phyloP scores from a whole-genome alignment of 1,140 invertebrate genomes.

The Orussus abietinus region DNA sequence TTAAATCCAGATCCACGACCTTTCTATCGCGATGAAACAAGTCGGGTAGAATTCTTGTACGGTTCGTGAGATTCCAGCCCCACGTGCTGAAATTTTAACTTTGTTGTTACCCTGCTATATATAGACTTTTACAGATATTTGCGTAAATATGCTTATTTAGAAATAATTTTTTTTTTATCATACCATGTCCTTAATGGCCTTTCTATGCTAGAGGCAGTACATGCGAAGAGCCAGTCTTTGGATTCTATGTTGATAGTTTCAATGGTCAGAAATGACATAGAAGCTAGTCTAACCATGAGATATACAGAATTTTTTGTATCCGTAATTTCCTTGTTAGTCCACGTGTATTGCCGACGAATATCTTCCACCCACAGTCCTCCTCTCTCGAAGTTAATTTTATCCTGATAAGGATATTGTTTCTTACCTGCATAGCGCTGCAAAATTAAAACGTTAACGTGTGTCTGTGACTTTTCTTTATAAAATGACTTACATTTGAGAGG shows the following conservation, averaged over 20 bases:
- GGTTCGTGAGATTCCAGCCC: conserved; percentile 63
- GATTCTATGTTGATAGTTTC: conserved; percentile 61
- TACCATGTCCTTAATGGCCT: conserved; percentile 62
- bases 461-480: background rate
- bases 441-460: conserved; percentile 3
- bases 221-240: conserved; percentile 71
- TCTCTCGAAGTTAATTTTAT: conserved; percentile 30
- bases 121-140: no score
- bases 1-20: conserved; percentile 61
- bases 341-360: conserved; percentile 44
- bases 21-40: conserved; percentile 51
- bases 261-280: conserved; percentile 47
- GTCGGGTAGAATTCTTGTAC: conserved; percentile 57
- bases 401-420: conserved; percentile 23
- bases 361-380: conserved; percentile 53
- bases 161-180: background rate
- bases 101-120: no score
- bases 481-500: conserved; percentile 51
- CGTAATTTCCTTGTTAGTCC: conserved; percentile 29
- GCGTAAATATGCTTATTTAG: conserved; percentile 6
- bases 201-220: conserved; percentile 56
- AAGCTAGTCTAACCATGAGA: conserved; percentile 60
- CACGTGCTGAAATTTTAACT: conserved; percentile 53
- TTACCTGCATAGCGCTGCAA: conserved; percentile 37
- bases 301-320: conserved; percentile 41